Evolutionary conservation across 2,888 invertebrate species (phyloP).

Genomic region (Hypsopygia costalis): DNA sequence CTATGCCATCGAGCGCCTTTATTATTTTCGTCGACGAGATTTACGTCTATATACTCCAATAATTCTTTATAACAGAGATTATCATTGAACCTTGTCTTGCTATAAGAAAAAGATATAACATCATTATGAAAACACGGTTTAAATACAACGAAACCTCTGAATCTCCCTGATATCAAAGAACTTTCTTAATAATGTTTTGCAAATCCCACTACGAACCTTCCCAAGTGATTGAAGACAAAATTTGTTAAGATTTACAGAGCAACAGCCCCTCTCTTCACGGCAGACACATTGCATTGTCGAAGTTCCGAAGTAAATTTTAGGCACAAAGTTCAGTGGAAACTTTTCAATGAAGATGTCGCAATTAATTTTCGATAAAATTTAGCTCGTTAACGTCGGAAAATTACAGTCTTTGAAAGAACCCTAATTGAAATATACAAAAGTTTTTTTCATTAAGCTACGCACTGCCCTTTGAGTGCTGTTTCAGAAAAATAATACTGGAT

Average conservation of each 20-base stretch:
- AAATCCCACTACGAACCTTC: slow-evolving; percentile 33
- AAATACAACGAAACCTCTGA: no score
- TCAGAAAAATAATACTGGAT: background rate
- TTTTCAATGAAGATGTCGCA: slow-evolving; percentile 77
- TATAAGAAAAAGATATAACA: no score
- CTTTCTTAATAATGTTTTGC: slow-evolving; percentile 47
- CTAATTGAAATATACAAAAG: slow-evolving; percentile 71
- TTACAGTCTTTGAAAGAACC: slow-evolving; percentile 63
- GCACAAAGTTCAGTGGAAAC: slow-evolving; percentile 66
- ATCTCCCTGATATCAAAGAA: slow-evolving; percentile 17
- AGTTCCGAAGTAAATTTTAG: slow-evolving; percentile 61
- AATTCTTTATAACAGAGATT: no score
- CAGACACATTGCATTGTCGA: slow-evolving; percentile 59
- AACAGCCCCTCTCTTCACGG: slow-evolving; percentile 35
- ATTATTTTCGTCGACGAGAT: no score
- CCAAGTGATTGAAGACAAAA: slow-evolving; percentile 42
- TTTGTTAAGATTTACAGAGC: slow-evolving; percentile 48
- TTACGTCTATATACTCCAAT: no score
- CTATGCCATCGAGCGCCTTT: no score
- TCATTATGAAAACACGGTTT: no score
- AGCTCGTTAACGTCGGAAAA: slow-evolving; percentile 75
- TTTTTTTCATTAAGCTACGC: slow-evolving; percentile 68
- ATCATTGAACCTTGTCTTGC: no score
- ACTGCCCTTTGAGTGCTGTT: slow-evolving; percentile 27
- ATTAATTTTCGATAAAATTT: slow-evolving; percentile 79